Percentiles rank a stretch among this genome's conserved stretches.
phyloP scores from a whole-genome alignment of 2,797 vertebrate species.

The Heteromormyrus szaboi region DNA sequence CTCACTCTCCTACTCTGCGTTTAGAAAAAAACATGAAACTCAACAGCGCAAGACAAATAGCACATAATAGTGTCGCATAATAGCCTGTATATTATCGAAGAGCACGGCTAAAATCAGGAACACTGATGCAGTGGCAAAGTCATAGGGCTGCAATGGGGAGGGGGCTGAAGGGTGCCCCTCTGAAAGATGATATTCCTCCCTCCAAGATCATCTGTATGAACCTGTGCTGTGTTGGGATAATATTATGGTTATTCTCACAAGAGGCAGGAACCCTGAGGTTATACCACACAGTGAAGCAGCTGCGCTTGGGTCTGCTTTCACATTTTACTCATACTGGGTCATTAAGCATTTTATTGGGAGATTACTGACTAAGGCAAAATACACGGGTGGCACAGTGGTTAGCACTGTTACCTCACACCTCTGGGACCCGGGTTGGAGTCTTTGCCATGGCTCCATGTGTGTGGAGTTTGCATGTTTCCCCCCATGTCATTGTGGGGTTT shows the following conservation, averaged over 20 bases:
- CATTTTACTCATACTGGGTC: not conserved
- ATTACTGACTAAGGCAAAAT: not conserved
- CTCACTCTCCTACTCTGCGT: constrained; percentile 27
- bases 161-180: not conserved
- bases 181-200: not conserved
- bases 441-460: too few species aligned
- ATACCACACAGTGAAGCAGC: not conserved
- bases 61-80: constrained; percentile 45
- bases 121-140: not conserved
- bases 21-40: constrained; percentile 46
- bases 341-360: not conserved
- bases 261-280: not conserved
- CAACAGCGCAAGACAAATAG: constrained; percentile 59
- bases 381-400: not conserved
- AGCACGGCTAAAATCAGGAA: not conserved
- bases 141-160: not conserved
- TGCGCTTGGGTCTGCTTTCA: not conserved
- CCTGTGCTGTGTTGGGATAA: not conserved
- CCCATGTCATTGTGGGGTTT: not conserved
- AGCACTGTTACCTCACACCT: not conserved
- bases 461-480: not conserved
- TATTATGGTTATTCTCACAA: not conserved
- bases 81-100: constrained; percentile 48
- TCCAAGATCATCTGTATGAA: not conserved
- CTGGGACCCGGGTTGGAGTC: not conserved